phyloP scores from a whole-genome alignment of 2,888 invertebrate genomes.

The Metalampra italica region DNA sequence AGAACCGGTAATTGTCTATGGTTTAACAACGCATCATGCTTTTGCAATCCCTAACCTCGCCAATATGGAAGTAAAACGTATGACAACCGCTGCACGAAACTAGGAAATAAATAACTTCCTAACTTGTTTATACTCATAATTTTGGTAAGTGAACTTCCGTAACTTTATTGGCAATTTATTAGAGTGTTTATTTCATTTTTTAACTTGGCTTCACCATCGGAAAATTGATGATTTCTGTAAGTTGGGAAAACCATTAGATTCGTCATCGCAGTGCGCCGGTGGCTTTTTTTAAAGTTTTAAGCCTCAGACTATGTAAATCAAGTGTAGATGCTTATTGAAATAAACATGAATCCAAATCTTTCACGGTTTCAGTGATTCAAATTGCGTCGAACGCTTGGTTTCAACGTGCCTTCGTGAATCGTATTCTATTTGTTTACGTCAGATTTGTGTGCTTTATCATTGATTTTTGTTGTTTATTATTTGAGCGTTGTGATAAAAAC shows the following conservation, averaged over 20 bases:
- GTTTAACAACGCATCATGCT: conserved; percentile 6
- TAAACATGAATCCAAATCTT: conserved; percentile 26
- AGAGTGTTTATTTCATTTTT: conserved; percentile 11
- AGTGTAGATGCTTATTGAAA: conserved; percentile 28
- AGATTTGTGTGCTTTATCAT: conserved; percentile 1
- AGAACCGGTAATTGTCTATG: conserved; percentile 7
- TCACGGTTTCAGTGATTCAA: conserved; percentile 37
- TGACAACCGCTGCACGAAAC: conserved; percentile 65
- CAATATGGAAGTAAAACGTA: conserved; percentile 72
- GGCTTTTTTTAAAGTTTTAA: conserved; percentile 17
- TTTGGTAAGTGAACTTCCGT: conserved; percentile 55
- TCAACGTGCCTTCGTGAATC: background rate
- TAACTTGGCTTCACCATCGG: background rate
- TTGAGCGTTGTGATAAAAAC: background rate
- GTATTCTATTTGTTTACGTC: conserved; percentile 14
- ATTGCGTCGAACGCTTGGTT: conserved; percentile 16
- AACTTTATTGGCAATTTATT: conserved; percentile 16
- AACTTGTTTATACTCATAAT: conserved; percentile 44
- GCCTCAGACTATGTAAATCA: conserved; percentile 28
- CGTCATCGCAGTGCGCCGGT: conserved; percentile 49
- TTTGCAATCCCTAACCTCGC: conserved; percentile 46
- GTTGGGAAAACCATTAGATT: conserved; percentile 22
- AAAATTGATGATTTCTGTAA: background rate
- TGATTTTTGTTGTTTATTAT: background rate
- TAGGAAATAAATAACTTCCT: conserved; percentile 65